A percentile compares a stretch with the other conserved stretches of the same genome.
Evolutionary conservation across 37 sponge, comb jelly and placozoan genomes (phyloP).

Genomic region (Crambe crambe): DNA sequence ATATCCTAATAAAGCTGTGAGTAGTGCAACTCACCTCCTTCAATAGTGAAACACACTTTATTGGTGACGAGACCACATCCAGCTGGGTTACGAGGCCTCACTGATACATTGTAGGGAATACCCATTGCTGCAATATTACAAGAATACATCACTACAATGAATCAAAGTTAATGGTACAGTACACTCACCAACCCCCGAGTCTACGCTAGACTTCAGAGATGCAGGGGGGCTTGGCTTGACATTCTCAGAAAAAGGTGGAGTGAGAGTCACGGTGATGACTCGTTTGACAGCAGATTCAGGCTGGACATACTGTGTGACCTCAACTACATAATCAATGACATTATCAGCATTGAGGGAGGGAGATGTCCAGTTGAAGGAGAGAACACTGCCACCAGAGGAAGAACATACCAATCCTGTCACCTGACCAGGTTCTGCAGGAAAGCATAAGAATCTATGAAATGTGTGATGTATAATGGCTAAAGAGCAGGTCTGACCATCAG

Average conservation of each 20-base stretch:
- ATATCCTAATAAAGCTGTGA: neutral
- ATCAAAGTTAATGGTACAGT: neutral
- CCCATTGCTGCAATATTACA: neutral
- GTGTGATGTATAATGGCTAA: too few species aligned
- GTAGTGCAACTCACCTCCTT: conserved; percentile 18
- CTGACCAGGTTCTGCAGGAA: neutral
- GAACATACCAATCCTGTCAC: neutral
- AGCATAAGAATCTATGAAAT: too few species aligned
- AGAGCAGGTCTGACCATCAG: neutral
- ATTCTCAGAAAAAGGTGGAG: too few species aligned
- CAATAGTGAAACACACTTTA: conserved; percentile 6
- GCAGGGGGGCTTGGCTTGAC: too few species aligned
- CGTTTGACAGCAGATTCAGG: neutral
- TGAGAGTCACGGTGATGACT: too few species aligned
- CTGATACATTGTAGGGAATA: conserved; percentile 3
- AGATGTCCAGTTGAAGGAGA: neutral
- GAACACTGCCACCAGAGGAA: neutral
- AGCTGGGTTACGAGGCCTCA: conserved; percentile 5
- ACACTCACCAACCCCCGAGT: neutral
- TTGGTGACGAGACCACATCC: neutral
- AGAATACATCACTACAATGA: neutral
- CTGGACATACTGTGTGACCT: neutral
- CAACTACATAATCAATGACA: conserved; percentile 7
- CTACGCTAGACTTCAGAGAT: too few species aligned
- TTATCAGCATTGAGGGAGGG: neutral